These are phyloP conservation scores for Seladonia tumulorum DNA, from an alignment of 2,888 invertebrate species.

Conservation along the genomic window DNA sequence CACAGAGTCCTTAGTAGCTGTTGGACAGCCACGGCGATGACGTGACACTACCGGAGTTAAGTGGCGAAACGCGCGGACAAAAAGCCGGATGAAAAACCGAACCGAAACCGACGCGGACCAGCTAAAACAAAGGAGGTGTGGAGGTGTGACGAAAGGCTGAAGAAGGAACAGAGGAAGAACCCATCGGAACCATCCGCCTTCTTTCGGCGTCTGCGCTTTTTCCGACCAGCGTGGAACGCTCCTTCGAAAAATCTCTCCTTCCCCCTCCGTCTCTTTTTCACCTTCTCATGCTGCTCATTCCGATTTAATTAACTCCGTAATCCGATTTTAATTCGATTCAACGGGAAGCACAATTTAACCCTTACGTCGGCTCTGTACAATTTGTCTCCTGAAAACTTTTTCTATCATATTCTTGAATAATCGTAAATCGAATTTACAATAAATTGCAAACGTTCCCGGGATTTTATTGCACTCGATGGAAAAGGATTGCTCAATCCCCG, in stretches of 20 bases:
- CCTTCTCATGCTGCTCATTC: background rate
- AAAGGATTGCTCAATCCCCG: background rate
- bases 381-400: too few relatives aligned
- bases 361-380: too few relatives aligned
- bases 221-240: conserved; percentile 49
- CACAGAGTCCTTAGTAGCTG: conserved; percentile 69
- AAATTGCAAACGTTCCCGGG: background rate
- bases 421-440: background rate
- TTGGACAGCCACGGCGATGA: conserved; percentile 79
- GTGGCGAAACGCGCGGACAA: conserved; percentile 83
- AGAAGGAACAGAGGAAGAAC: conserved; percentile 50
- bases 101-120: conserved; percentile 79
- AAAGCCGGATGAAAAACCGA: conserved; percentile 77
- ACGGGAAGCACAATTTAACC: too few relatives aligned
- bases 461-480: background rate
- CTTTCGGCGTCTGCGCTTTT: conserved; percentile 42
- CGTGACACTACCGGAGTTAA: conserved; percentile 83
- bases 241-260: conserved; percentile 68
- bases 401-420: background rate
- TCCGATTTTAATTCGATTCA: background rate
- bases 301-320: background rate
- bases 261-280: background rate
- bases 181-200: conserved; percentile 20
- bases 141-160: conserved; percentile 82
- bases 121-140: conserved; percentile 81